Conservation (phyloP, 2,888 invertebrate genomes). For the Creontiades dilutus region DNA sequence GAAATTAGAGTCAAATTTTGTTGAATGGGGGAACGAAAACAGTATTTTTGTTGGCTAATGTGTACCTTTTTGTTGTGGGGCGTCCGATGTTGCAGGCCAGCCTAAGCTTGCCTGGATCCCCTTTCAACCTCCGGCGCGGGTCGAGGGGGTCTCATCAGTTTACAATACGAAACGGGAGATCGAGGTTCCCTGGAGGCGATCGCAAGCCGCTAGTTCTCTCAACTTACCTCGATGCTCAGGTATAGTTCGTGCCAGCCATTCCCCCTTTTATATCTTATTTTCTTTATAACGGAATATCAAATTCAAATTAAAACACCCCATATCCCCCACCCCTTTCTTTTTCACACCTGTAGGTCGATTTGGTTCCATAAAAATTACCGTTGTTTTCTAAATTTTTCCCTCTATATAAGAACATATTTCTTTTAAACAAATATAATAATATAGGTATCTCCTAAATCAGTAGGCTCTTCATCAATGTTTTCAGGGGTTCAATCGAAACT, state of each 20-base stretch:
- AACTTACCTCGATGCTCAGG: constrained; percentile 94
- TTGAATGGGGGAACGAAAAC: background rate
- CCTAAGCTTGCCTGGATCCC: constrained; percentile 97
- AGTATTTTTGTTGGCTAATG: constrained; percentile 55
- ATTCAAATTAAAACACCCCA: background rate
- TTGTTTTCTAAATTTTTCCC: background rate
- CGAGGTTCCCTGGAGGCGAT: constrained; percentile 88
- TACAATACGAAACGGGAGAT: constrained; percentile 89
- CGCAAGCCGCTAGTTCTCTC: constrained; percentile 95
- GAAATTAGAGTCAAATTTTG: background rate
- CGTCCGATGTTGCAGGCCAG: constrained; percentile 86
- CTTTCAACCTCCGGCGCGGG: constrained; percentile 94
- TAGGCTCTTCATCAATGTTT: background rate
- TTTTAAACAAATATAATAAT: background rate
- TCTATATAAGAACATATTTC: background rate
- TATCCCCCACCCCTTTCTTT: background rate
- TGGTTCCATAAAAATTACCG: constrained; percentile 29
- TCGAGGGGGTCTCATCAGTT: constrained; percentile 96
- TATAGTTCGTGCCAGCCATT: constrained; percentile 73
- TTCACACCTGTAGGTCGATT: constrained; percentile 19
- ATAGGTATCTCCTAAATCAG: background rate
- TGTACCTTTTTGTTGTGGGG: constrained; percentile 59
- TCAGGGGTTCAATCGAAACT: background rate
- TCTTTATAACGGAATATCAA: background rate
- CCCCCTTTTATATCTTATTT: constrained; percentile 22